phyloP scores from a whole-genome alignment of 1,140 invertebrate species.

The Yoshiicerus persimilis region DNA sequence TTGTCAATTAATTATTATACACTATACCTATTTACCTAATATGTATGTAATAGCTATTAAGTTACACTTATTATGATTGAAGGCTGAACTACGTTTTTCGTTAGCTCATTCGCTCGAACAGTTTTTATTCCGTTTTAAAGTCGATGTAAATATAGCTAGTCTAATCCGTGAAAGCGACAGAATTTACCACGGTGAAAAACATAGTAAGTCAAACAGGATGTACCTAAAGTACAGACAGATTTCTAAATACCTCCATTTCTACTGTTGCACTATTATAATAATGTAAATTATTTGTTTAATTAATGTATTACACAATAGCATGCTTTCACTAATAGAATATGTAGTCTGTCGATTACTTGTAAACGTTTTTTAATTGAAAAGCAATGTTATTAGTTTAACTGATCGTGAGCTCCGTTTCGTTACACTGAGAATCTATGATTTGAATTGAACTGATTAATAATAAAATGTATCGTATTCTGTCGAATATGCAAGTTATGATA shows the following conservation, averaged over 20 bases:
- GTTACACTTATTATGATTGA: slow-evolving; percentile 15
- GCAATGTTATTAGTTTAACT: neutral
- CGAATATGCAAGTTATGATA: neutral
- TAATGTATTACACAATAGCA: neutral
- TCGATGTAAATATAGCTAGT: slow-evolving; percentile 1
- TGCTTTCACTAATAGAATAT: slow-evolving; percentile 12
- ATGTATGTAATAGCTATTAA: neutral
- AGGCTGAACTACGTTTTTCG: slow-evolving; percentile 15
- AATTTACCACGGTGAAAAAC: neutral
- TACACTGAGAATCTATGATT: neutral
- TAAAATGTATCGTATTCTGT: neutral
- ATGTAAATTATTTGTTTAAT: slow-evolving; percentile 11
- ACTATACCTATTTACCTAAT: neutral
- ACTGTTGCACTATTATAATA: slow-evolving; percentile 10
- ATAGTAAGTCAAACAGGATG: neutral
- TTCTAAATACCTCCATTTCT: neutral
- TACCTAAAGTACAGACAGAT: slow-evolving; percentile 12
- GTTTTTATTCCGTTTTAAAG: slow-evolving; percentile 21
- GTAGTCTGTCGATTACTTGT: slow-evolving; percentile 16
- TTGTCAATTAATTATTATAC: neutral
- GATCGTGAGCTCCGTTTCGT: neutral
- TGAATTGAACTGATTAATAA: slow-evolving; percentile 6
- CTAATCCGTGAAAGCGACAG: neutral
- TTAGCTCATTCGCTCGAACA: slow-evolving; percentile 6
- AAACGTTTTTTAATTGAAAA: neutral